phyloP scores from a whole-genome alignment of 2,888 invertebrate species.

The Spodoptera littoralis region DNA sequence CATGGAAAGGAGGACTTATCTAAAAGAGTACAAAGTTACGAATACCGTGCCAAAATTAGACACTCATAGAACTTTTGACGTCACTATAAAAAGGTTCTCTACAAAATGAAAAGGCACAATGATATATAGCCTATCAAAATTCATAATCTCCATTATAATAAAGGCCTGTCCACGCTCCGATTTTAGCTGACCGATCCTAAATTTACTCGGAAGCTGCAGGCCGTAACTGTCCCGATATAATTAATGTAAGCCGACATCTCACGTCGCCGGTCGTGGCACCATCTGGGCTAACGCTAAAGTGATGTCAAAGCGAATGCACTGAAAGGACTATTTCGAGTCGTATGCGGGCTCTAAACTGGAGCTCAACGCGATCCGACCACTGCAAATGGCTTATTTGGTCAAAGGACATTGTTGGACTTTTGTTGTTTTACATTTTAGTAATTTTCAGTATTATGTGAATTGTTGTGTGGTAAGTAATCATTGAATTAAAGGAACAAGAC shows the following conservation, averaged over 20 bases:
- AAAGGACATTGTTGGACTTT: background rate
- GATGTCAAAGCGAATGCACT: constrained; percentile 50
- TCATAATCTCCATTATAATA: background rate
- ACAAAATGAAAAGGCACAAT: too few relatives aligned
- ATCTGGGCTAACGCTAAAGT: constrained; percentile 45
- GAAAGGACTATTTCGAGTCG: constrained; percentile 45
- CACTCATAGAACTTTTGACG: too few relatives aligned
- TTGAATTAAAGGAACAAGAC: too few relatives aligned
- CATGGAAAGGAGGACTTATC: too few relatives aligned
- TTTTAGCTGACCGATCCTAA: constrained; percentile 36
- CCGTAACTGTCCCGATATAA: constrained; percentile 49
- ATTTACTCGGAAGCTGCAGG: constrained; percentile 33
- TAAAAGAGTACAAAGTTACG: too few relatives aligned
- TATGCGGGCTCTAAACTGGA: constrained; percentile 29
- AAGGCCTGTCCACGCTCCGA: constrained; percentile 9
- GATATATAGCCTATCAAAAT: background rate
- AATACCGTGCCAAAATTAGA: too few relatives aligned
- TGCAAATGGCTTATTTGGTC: constrained; percentile 1
- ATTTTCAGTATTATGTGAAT: background rate
- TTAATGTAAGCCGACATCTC: constrained; percentile 53
- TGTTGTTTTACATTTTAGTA: background rate
- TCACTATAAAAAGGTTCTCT: too few relatives aligned
- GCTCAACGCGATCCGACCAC: constrained; percentile 5
- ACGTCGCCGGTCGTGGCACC: constrained; percentile 44
- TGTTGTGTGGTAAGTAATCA: too few relatives aligned